Base-by-base conservation (phyloP, 1,140 invertebrate species). In the Drosophila truncata region DNA sequence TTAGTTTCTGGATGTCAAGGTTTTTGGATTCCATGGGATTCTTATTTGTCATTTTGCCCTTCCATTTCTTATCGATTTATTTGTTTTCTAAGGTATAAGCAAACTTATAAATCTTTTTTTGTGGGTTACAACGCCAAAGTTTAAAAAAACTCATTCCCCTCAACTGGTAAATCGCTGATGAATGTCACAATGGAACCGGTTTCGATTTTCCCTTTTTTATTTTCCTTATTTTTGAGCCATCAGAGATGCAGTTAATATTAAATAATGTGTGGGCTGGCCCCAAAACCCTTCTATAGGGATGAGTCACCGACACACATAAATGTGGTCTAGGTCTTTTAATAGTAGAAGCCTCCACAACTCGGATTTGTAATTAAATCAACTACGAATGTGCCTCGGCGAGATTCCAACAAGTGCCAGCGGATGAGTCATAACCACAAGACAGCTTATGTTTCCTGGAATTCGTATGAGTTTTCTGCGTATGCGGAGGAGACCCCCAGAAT, bases 381-480 rank as follows among this genome's bases (percentile, higher is more conserved):
- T 18, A 54, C 57, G 59, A 37, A 42, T 55, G 20, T 37, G 33
- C 39, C 13, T 23, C 29, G 2, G 14, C 39, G 60, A 73, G 65
- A 72, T 63, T 66, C 50, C 64, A 78, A 42, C 50, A 78, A 83
- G 74, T 88, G 59, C n/a, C 47, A 11, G n/a, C 2, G 18, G 20
- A 42, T 86, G 83, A 86, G 50, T 86, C 83, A 86, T 62, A 25
- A n/a, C 20, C 20, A 13, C 27, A 25, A 20, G 20, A 54, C 82
- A 42, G 66, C 73, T 59, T 58, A 47, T 57, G 52, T 42, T 88
- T 90, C 84, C 59, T 35, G 76, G 84, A 88, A 88, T 78, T 74
- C 31, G 33, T 29, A 90, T 88, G 85, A 88, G 80, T 90, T 90
- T 90, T 90, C 84, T 84, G 73, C 65, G 73, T 74, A 88, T 42